Conservation (phyloP, 2,888 invertebrate species). For the Heliothis peltigera region DNA sequence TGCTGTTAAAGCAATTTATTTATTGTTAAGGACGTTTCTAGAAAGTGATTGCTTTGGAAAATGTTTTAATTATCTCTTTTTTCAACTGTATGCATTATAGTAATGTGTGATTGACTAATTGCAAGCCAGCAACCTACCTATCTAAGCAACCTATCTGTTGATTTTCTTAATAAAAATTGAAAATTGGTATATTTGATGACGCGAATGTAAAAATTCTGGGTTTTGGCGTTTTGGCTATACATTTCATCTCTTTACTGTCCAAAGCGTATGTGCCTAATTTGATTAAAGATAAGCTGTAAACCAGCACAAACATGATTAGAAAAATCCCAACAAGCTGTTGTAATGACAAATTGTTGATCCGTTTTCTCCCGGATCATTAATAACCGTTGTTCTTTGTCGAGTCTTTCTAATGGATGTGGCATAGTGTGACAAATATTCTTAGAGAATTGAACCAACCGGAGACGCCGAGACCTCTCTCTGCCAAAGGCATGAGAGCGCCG, state of each 20-base stretch:
- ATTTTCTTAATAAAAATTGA: too few relatives aligned
- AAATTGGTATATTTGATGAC: too few relatives aligned
- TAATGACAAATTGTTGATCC: conserved; percentile 8
- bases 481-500: too few relatives aligned
- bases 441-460: too few relatives aligned
- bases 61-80: too few relatives aligned
- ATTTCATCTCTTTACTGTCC: not conserved
- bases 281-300: not conserved
- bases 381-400: not conserved
- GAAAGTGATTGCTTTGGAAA: too few relatives aligned
- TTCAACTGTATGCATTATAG: too few relatives aligned
- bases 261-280: not conserved
- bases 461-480: too few relatives aligned
- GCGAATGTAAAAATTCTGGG: too few relatives aligned
- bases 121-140: too few relatives aligned
- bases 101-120: too few relatives aligned
- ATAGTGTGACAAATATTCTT: not conserved
- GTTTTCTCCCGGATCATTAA: conserved; percentile 9
- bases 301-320: not conserved
- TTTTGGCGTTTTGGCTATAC: not conserved
- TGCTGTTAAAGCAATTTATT: conserved; percentile 2
- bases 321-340: not conserved
- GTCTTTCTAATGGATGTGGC: not conserved
- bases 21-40: not conserved
- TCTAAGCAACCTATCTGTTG: too few relatives aligned